Evolutionary conservation across 2,888 invertebrate genomes (phyloP).

Genomic region (Drosophila sordidapex): DNA sequence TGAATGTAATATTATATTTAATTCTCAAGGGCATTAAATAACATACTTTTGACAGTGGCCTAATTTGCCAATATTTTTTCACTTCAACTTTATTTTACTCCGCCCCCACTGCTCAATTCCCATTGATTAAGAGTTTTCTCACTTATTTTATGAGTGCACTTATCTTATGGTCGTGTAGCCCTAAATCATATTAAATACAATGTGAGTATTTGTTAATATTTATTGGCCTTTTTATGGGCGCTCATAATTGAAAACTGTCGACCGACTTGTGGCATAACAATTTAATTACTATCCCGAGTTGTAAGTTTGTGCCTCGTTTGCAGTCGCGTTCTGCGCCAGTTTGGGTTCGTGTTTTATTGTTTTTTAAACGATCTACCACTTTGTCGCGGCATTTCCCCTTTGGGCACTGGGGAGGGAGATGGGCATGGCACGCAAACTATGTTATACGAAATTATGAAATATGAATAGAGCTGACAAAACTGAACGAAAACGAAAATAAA

Average conservation of each 20-base stretch:
- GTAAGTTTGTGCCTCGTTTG: slow-evolving; percentile 38
- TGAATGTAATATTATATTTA: not conserved
- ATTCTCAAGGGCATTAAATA: not conserved
- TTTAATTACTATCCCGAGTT: slow-evolving; percentile 69
- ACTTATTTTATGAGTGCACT: slow-evolving; percentile 36
- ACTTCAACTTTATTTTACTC: slow-evolving; percentile 11
- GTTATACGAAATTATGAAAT: slow-evolving; percentile 64
- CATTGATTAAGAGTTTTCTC: slow-evolving; percentile 35
- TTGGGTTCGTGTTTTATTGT: slow-evolving; percentile 75
- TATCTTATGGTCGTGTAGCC: slow-evolving; percentile 34
- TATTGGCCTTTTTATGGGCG: slow-evolving; percentile 63
- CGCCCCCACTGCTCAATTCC: slow-evolving; percentile 16
- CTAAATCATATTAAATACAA: slow-evolving; percentile 48
- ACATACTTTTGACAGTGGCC: not conserved
- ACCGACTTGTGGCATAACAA: slow-evolving; percentile 69
- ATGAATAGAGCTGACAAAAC: slow-evolving; percentile 60
- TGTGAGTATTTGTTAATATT: slow-evolving; percentile 52
- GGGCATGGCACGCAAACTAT: slow-evolving; percentile 61
- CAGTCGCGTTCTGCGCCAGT: slow-evolving; percentile 21
- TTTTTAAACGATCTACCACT: slow-evolving; percentile 82
- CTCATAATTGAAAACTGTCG: slow-evolving; percentile 61
- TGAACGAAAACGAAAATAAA: slow-evolving; percentile 62
- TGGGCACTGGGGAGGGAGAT: not conserved
- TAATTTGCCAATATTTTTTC: not conserved
- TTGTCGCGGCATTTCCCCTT: slow-evolving; percentile 64